Conservation (phyloP, 2,797 vertebrate genomes). For the Hyperoplus lanceolatus region DNA sequence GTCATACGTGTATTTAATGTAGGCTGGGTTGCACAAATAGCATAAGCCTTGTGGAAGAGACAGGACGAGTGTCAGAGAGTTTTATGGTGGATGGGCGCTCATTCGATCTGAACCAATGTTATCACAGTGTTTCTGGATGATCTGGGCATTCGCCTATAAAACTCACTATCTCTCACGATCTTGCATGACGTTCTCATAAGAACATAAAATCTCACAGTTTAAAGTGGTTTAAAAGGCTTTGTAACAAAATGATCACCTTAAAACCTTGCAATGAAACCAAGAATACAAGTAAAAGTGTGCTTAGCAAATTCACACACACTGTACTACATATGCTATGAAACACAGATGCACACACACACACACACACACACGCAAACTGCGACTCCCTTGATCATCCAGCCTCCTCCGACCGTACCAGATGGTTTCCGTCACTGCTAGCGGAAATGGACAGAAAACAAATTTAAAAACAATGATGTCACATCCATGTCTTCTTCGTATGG, state of each 20-base stretch:
- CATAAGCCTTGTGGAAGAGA: conserved; percentile 47
- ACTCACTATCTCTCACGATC: conserved; percentile 53
- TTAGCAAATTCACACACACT: conserved; percentile 32
- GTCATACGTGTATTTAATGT: conserved; percentile 69
- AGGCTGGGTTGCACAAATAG: conserved; percentile 75
- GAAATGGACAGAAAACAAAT: conserved; percentile 67
- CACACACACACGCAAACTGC: conserved; percentile 10
- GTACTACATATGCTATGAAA: conserved; percentile 9
- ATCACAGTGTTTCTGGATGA: conserved; percentile 46
- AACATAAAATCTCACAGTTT: conserved; percentile 25
- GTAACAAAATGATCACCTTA: conserved; percentile 27
- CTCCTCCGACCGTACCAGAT: conserved; percentile 66
- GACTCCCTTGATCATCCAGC: conserved; percentile 48
- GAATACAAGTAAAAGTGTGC: conserved; percentile 44
- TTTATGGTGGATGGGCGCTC: conserved; percentile 60
- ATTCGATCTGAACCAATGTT: conserved; percentile 34
- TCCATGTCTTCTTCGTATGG: conserved; percentile 50
- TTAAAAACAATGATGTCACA: conserved; percentile 81
- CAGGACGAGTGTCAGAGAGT: conserved; percentile 55
- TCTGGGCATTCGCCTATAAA: conserved; percentile 44
- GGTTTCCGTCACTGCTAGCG: conserved; percentile 63
- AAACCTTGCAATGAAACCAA: conserved; percentile 19
- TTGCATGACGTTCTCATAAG: conserved; percentile 36
- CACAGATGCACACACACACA: conserved; percentile 8
- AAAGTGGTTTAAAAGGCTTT: conserved; percentile 50